Percentiles rank a stretch among this genome's conserved stretches.
phyloP scores from a whole-genome alignment of 2,888 invertebrate genomes.

The Pyrgus malvae region DNA sequence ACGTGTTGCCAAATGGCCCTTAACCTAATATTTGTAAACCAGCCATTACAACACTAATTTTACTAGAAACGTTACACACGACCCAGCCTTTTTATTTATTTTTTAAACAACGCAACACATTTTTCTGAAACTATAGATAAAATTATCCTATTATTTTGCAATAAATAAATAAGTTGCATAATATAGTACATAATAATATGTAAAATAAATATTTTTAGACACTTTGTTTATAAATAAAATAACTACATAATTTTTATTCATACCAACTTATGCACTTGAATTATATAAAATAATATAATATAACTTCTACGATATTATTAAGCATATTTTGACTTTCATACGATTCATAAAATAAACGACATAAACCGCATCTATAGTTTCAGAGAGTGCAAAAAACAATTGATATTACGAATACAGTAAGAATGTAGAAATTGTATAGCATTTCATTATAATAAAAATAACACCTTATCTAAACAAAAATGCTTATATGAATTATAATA shows the following conservation, averaged over 20 bases:
- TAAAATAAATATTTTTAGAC: too few relatives aligned
- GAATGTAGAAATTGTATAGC: conserved; percentile 8
- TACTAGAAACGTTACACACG: conserved; percentile 52
- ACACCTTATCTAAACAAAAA: conserved; percentile 24
- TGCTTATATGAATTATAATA: conserved; percentile 17
- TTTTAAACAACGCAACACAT: conserved; percentile 26
- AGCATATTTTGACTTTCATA: too few relatives aligned
- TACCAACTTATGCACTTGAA: too few relatives aligned
- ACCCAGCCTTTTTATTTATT: conserved; percentile 59
- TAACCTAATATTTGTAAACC: conserved; percentile 33
- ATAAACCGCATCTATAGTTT: conserved; percentile 8
- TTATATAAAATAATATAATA: too few relatives aligned
- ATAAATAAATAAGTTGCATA: too few relatives aligned
- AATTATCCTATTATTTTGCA: too few relatives aligned
- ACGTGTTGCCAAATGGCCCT: conserved; percentile 17
- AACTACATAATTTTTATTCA: too few relatives aligned
- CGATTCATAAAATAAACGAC: too few relatives aligned
- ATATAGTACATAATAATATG: too few relatives aligned
- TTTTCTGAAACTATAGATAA: conserved; percentile 30
- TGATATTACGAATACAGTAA: conserved; percentile 10
- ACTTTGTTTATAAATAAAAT: too few relatives aligned
- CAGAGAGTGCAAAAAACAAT: conserved; percentile 3
- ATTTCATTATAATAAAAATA: conserved; percentile 16
- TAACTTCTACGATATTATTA: too few relatives aligned
- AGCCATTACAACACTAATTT: conserved; percentile 33